Evolutionary conservation across 2,888 invertebrate species (phyloP), one percentile per base, ranked within the genome.

Genomic region (Ommatoiulus sabulosus): DNA sequence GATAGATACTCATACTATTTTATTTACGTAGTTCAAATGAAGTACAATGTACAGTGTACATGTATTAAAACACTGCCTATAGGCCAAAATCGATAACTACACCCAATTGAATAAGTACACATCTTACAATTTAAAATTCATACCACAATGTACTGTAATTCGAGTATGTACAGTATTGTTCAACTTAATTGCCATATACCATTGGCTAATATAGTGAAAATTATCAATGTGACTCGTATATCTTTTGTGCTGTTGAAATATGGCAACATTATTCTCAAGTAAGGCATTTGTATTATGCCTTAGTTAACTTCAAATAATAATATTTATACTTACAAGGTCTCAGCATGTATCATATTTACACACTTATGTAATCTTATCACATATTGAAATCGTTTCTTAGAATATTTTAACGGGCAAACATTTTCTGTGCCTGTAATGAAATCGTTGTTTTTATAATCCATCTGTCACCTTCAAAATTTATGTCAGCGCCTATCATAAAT

Each of bases 261-360:
- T 63, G 57, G 57, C 3, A 63, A 72, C 72, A 6, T 52, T 52
- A 52, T 52, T 52, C 15, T 52, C 15, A 52, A 7, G 7, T 52
- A 52, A 52, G 52, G 15, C 52, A 15, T 52, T 52, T 52, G 57
- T n/a, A 17, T n/a, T 63, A 63, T 63, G n/a, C 15, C 3, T n/a
- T 63, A n/a, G 57, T 63, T 63, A 63, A n/a, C 57, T 63, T 63
- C 57, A 63, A n/a, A 63, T 15, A 17, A 63, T 63, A n/a, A 24
- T 72, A 72, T 24, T 2, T 24, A 72, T 24, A 17, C 72, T 72
- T 17, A 4, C 24, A n/a, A 72, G 3, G 10, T 24, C 20, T 72
- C 72, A 17, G 72, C 72, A 24, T 46, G 46, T 46, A 46, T 46
- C 72, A 20, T 72, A 72, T 72, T 24, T 24, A 6, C 20, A 8